A percentile compares a stretch with the other conserved stretches of the same genome.
Conservation (phyloP, 2,888 invertebrate species). For the Drosophila mulleri region DNA sequence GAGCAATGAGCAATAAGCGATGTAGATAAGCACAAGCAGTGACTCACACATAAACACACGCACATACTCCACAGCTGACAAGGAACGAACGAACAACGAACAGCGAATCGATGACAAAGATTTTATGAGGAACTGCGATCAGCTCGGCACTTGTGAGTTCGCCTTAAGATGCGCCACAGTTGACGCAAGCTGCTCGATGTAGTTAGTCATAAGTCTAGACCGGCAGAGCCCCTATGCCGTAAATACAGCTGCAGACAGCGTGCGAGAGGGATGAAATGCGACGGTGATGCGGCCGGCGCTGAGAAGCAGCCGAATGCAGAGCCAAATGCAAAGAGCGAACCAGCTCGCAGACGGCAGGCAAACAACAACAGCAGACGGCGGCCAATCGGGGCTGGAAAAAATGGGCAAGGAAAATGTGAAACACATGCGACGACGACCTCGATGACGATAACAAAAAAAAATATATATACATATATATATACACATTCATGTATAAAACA, state of each 20-base stretch:
- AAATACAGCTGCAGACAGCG: conserved; percentile 65
- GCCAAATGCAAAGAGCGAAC: conserved; percentile 37
- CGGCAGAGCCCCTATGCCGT: conserved; percentile 65
- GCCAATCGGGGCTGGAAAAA: conserved; percentile 48
- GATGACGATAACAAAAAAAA: conserved; percentile 73
- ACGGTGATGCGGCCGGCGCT: conserved; percentile 39
- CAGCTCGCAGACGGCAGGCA: conserved; percentile 38
- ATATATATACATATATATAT: background rate
- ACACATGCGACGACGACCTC: conserved; percentile 77
- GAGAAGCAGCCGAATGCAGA: conserved; percentile 40
- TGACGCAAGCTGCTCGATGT: conserved; percentile 33
- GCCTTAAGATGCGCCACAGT: conserved; percentile 28
- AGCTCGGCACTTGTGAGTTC: conserved; percentile 6
- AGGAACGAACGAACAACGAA: conserved; percentile 15
- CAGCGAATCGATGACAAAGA: conserved; percentile 40
- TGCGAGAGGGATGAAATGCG: conserved; percentile 67
- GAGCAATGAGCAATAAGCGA: conserved; percentile 45
- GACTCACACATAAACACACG: conserved; percentile 41
- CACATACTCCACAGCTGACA: conserved; percentile 3
- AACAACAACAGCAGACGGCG: conserved; percentile 43
- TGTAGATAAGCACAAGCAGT: conserved; percentile 39
- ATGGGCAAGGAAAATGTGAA: conserved; percentile 78
- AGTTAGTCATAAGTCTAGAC: conserved; percentile 56
- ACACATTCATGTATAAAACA: background rate
- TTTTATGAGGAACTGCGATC: conserved; percentile 24